These are phyloP conservation scores for Salmo trutta DNA, from an alignment of 2,797 vertebrate genomes.

Conservation along the genomic window DNA sequence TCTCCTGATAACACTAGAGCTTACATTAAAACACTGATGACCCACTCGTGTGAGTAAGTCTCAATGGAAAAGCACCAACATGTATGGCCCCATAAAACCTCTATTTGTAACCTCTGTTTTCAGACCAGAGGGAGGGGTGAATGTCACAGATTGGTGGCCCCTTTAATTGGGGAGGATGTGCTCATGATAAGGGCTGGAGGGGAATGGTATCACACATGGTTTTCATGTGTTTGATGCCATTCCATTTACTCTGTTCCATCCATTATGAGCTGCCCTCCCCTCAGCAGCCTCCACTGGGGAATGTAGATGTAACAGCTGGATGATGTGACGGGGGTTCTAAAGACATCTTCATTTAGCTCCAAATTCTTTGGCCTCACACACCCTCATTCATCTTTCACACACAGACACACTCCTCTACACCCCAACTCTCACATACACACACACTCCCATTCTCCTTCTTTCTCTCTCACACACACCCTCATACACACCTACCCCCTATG, in stretches of 20 bases:
- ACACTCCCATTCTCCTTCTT: no score
- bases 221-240: no score
- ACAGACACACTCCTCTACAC: constrained; percentile 57
- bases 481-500: constrained; percentile 10
- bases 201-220: no score
- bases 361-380: constrained; percentile 75
- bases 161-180: neutral
- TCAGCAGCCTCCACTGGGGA: no score
- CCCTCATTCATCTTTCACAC: constrained; percentile 79
- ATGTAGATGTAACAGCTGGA: no score
- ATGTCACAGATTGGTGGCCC: constrained; percentile 72
- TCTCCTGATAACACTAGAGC: no score
- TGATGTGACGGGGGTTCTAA: constrained; percentile 58
- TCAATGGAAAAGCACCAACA: no score
- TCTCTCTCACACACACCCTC: constrained; percentile 10
- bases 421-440: neutral
- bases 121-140: constrained; percentile 66
- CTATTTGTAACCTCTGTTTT: neutral
- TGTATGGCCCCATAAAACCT: no score
- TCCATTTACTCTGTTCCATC: neutral
- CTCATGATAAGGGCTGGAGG: neutral
- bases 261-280: no score
- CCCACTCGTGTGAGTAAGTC: no score
- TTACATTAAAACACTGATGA: no score
- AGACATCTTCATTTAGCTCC: constrained; percentile 66